Conservation (phyloP, 2,113 vertebrate species). For the Gymnogyps californianus region DNA sequence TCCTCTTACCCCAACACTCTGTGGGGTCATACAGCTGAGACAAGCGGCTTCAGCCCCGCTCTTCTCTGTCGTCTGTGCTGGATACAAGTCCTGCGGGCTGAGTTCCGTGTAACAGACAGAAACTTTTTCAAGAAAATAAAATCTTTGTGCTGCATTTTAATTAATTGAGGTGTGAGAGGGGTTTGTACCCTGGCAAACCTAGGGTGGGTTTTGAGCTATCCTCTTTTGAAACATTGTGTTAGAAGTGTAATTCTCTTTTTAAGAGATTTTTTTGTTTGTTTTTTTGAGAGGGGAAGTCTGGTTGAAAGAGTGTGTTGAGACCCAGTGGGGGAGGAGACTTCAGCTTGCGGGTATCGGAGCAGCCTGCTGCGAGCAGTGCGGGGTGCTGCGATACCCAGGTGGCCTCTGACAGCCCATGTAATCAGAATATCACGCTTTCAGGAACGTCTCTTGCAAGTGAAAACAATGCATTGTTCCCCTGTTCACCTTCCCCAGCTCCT, state of each 20-base stretch:
- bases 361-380: neutral
- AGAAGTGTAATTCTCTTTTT: too few species aligned
- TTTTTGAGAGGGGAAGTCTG: too few species aligned
- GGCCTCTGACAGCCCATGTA: neutral
- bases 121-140: neutral
- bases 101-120: too few species aligned
- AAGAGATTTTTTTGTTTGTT: too few species aligned
- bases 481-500: neutral
- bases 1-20: neutral
- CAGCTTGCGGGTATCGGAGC: neutral
- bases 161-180: neutral
- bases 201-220: neutral
- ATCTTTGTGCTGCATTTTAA: neutral
- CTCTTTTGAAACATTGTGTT: neutral
- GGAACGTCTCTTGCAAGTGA: neutral
- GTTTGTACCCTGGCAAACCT: neutral
- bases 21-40: neutral
- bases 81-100: neutral
- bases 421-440: too few species aligned
- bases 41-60: neutral
- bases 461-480: neutral
- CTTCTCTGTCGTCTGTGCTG: neutral
- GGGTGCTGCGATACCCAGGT: neutral
- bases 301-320: neutral
- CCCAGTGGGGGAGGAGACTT: neutral